Base-by-base conservation (phyloP, 2,888 invertebrate species). In the Synanthedon vespiformis region DNA sequence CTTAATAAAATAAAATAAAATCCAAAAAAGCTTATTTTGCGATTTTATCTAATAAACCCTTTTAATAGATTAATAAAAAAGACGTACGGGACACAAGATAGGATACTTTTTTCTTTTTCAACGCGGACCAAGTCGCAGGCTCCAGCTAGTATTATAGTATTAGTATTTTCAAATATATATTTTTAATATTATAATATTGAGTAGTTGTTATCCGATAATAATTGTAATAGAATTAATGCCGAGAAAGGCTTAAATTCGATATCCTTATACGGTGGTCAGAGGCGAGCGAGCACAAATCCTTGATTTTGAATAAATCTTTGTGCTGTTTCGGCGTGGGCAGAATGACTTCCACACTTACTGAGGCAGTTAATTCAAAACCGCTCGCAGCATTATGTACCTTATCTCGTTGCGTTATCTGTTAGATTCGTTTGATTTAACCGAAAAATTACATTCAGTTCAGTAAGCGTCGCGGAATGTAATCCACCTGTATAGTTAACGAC, bases 291-390 rank as follows among this genome's bases (percentile, higher is more conserved):
- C 67, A 70, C 74, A 74, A 73, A 80, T 82, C 75, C 78, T 80
- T 79, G 77, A 74, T 80, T 82, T 77, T 72, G 75, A 74, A 81
- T 79, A 78, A 80, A 76, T 79, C 74, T 77, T 74, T 69, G 72
- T 70, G 64, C 64, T 65, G 64, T 74, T 74, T 67, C 52, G 62
- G 74, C 74, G 68, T 85, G 83, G 77, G 85, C 84, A 74, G 79
- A 76, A 77, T 70, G 74, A 77, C 74, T 50, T 72, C 72, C 73
- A 62, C 63, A 65, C 61, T 63, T 63, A 65, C 64, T 67, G 63
- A 58, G 57, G 57, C 56, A 62, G 63, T 48, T 14, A 44, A 44
- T 44, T 13, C 5, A n/a, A 13, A 44, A 44, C 44, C 65, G 61
- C 59, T 61, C 64, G 63, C 67, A 68, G 72, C 58, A 75, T 69